phyloP scores from a whole-genome alignment of 2,888 invertebrate genomes.

The Diarsia brunnea region DNA sequence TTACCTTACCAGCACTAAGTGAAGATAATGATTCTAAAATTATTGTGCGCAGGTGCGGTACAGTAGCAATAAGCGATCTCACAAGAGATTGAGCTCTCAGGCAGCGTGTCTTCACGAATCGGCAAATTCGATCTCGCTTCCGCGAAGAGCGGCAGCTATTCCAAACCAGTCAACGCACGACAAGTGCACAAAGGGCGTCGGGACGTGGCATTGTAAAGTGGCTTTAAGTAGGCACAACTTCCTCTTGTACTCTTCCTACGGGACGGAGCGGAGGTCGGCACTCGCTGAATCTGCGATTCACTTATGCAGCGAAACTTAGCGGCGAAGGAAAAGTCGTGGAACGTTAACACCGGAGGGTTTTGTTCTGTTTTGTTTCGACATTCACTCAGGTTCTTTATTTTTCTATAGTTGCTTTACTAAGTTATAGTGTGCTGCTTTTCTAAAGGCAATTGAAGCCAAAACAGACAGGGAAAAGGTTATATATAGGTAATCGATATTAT shows the following conservation, averaged over 20 bases:
- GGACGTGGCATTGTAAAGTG: slow-evolving; percentile 80
- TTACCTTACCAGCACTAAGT: slow-evolving; percentile 47
- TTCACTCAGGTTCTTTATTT: slow-evolving; percentile 30
- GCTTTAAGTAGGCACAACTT: slow-evolving; percentile 78
- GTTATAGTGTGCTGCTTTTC: not conserved
- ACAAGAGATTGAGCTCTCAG: slow-evolving; percentile 81
- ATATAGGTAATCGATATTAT: not conserved
- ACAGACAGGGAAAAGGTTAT: not conserved
- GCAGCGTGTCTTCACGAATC: slow-evolving; percentile 82
- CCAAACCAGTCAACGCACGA: slow-evolving; percentile 83
- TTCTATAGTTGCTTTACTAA: not conserved
- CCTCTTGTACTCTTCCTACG: slow-evolving; percentile 68
- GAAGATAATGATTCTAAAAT: slow-evolving; percentile 67
- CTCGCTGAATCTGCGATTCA: slow-evolving; percentile 78
- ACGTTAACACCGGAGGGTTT: slow-evolving; percentile 68
- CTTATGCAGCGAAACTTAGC: slow-evolving; percentile 78
- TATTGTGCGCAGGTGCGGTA: slow-evolving; percentile 67
- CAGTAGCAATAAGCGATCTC: slow-evolving; percentile 82
- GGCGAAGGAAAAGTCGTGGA: slow-evolving; percentile 72
- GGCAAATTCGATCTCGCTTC: slow-evolving; percentile 80
- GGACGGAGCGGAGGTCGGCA: slow-evolving; percentile 74
- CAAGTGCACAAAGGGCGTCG: slow-evolving; percentile 83
- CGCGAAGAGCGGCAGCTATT: slow-evolving; percentile 81
- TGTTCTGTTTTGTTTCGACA: slow-evolving; percentile 52
- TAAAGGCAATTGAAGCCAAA: not conserved